Conservation (phyloP, 2,113 vertebrate species). For the Antennarius striatus region DNA sequence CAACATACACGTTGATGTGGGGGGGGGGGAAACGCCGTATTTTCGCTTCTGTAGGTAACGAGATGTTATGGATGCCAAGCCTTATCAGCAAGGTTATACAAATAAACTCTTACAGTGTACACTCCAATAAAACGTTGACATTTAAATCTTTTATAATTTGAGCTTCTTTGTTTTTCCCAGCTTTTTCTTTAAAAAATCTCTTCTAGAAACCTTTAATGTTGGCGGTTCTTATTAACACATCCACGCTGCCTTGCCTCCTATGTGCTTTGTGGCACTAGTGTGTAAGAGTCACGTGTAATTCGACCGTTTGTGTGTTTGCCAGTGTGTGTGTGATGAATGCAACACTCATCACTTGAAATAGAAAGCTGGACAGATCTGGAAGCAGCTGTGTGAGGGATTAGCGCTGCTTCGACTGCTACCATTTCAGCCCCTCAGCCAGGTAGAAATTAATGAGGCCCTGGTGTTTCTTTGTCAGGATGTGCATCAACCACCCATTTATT, state of each 20-base stretch:
- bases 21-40: constrained; percentile 30
- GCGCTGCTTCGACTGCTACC: background rate
- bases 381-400: constrained; percentile 26
- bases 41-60: constrained; percentile 50
- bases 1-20: constrained; percentile 10
- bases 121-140: constrained; percentile 79
- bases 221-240: too few relatives aligned
- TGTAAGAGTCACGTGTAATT: background rate
- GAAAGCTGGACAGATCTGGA: constrained; percentile 16
- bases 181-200: background rate
- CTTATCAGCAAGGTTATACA: constrained; percentile 69
- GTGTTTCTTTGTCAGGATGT: too few relatives aligned
- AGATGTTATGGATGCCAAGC: constrained; percentile 69
- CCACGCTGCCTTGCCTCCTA: too few relatives aligned
- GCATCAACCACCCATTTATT: too few relatives aligned
- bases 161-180: background rate
- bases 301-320: background rate
- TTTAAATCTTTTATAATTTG: constrained; percentile 52
- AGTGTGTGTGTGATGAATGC: background rate
- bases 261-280: background rate
- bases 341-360: constrained; percentile 11
- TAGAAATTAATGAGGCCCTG: background rate
- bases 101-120: constrained; percentile 72
- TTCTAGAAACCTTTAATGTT: too few relatives aligned
- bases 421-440: constrained; percentile 15